Evolutionary conservation across 2,113 vertebrate species (phyloP).

Genomic region (Mystacornis crossleyi): DNA sequence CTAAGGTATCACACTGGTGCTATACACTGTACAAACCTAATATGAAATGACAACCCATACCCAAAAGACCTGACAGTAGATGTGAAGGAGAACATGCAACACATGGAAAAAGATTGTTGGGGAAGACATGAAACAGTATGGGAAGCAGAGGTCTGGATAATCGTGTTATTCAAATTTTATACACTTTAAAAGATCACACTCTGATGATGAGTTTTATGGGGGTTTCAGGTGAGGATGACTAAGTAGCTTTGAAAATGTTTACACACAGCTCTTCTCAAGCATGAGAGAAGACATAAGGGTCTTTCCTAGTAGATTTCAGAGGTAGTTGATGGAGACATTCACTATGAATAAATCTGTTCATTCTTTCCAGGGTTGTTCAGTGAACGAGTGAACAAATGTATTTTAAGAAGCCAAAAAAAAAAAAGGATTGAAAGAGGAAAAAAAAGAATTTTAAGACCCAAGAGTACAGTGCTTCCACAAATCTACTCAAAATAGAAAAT

Average conservation of each 20-base stretch:
- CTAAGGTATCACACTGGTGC: not conserved
- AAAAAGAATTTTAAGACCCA: not conserved
- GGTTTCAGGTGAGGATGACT: not conserved
- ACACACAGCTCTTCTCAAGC: not conserved
- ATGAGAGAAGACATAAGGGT: not conserved
- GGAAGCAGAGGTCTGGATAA: not conserved
- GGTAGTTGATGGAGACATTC: not conserved
- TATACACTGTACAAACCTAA: not conserved
- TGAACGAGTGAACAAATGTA: not conserved
- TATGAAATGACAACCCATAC: not conserved
- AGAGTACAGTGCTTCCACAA: not conserved
- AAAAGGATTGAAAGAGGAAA: not conserved
- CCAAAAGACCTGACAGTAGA: not conserved
- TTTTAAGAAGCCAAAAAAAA: not conserved
- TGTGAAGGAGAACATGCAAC: not conserved
- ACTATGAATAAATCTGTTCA: not conserved
- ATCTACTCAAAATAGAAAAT: constrained; percentile 14
- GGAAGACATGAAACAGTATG: not conserved
- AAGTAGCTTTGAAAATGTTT: not conserved
- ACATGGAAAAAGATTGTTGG: not conserved
- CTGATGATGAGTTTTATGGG: not conserved
- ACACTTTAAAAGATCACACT: not conserved
- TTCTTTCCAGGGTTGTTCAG: not conserved
- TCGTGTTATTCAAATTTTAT: not conserved
- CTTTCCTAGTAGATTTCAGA: not conserved